Evolutionary conservation across 1,140 invertebrate genomes (phyloP), one percentile per base, ranked within the genome.

Genomic region (Drosophila orosa): DNA sequence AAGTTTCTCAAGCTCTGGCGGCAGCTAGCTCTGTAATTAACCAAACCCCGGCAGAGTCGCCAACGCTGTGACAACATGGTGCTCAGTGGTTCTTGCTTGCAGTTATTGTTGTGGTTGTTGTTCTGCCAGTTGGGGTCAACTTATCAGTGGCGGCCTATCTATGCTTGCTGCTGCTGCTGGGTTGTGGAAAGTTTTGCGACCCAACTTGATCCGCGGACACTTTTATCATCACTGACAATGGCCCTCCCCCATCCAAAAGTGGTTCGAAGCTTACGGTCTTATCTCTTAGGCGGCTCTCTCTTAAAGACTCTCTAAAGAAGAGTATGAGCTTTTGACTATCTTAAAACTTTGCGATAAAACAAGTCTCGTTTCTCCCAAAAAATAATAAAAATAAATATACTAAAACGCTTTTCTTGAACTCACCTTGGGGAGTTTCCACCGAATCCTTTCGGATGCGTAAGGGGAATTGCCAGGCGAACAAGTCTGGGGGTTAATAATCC

Each of bases 1-100:
- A 87, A 87, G 66, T 73, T 86, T 86, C 84, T 66, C 62, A 79
- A 79, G 63, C 83, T 74, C 55, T 73, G 79, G 13, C 75, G 72
- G 19, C 75, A 44, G 24, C 66, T 47, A 47, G 40, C 52, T 67
- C 54, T 37, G 73, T 76, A 76, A 76, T 75, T 76, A 59, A 52
- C 35, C 48, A 75, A 27, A 17, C 54, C 54, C 29, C 50, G 27
- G 12, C 31, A 31, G 47, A 73, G 42, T 37, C 45, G 52, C 35
- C 61, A 56, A 56, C 55, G 35, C 65, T 13, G 58, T 29, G 48
- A 61, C 47, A 67, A 35, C 73, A 76, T 76, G 25, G 31, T 37
- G 17, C 19, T 50, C 50, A 10, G 8, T 35, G 29, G 37, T 37
- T 37, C 29, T 44, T 5, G 25, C n/a, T 45, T 15, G 35, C 3